Percentiles rank a stretch among this genome's conserved stretches.
Conservation (phyloP, 53 echinoderm and acorn worm genomes). For the Stichopus horrens region DNA sequence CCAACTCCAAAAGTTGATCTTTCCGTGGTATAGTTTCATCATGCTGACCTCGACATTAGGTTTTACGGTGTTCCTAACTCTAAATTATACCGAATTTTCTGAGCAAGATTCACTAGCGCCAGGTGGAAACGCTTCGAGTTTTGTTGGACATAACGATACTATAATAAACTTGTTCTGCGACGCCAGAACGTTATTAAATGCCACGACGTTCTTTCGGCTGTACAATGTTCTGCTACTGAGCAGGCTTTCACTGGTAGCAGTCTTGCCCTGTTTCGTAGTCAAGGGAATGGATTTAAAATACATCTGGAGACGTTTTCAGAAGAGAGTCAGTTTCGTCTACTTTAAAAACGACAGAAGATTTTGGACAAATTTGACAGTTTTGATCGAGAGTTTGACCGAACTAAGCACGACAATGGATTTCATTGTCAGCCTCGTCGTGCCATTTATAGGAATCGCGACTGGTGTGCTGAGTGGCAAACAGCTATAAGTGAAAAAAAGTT, state of each 20-base stretch:
- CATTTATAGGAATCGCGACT: not conserved
- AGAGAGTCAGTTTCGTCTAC: not conserved
- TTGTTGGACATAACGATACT: too few species aligned
- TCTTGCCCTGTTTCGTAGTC: not conserved
- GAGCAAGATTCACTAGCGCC: not conserved
- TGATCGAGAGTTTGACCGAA: not conserved
- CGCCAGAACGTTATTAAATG: too few species aligned
- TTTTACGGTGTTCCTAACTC: conserved; percentile 15
- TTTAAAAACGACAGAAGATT: conserved; percentile 2
- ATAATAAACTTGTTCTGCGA: too few species aligned
- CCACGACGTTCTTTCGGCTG: too few species aligned
- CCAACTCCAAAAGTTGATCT: conserved; percentile 11
- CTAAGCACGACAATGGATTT: not conserved
- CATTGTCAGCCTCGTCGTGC: not conserved
- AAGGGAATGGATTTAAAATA: conserved; percentile 12
- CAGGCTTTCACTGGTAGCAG: not conserved
- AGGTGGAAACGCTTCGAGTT: too few species aligned
- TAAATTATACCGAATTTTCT: not conserved
- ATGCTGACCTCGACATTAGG: conserved; percentile 1
- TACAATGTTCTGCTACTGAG: not conserved
- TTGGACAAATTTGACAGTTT: not conserved
- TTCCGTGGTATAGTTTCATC: not conserved
- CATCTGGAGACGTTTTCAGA: not conserved
- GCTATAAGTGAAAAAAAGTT: not conserved
- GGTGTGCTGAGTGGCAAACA: conserved; percentile 24